Conservation (phyloP, 2,888 invertebrate genomes). For the Pycnomerus fuliginosus region DNA sequence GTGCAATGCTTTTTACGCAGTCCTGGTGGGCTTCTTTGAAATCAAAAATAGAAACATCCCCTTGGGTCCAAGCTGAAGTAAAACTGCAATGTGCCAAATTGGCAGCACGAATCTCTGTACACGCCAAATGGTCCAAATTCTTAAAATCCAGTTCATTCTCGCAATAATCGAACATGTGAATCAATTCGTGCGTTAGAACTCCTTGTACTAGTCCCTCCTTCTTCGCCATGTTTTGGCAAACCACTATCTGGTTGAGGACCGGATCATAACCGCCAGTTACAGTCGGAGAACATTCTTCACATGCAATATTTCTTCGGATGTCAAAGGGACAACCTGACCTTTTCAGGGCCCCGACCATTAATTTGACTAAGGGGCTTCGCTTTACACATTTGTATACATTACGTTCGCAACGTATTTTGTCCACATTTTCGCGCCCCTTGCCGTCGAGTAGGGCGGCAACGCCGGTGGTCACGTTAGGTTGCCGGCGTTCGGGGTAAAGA, state of each 20-base stretch:
- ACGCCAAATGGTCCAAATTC: slow-evolving; percentile 89
- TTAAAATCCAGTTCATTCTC: slow-evolving; percentile 83
- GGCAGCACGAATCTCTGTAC: slow-evolving; percentile 93
- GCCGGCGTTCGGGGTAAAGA: slow-evolving; percentile 79
- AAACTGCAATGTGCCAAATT: slow-evolving; percentile 93
- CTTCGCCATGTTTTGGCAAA: slow-evolving; percentile 84
- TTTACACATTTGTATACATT: slow-evolving; percentile 75
- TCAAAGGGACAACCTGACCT: slow-evolving; percentile 80
- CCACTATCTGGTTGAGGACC: slow-evolving; percentile 80
- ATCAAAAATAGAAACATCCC: slow-evolving; percentile 71
- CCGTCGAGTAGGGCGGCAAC: slow-evolving; percentile 60
- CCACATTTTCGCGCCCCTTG: slow-evolving; percentile 68
- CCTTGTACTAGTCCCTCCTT: slow-evolving; percentile 72
- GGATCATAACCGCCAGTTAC: slow-evolving; percentile 93
- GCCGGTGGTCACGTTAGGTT: slow-evolving; percentile 66
- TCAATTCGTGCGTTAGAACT: slow-evolving; percentile 87
- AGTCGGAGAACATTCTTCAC: slow-evolving; percentile 81
- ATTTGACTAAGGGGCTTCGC: slow-evolving; percentile 76
- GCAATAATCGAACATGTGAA: slow-evolving; percentile 96
- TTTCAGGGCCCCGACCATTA: slow-evolving; percentile 83
- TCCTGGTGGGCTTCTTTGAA: slow-evolving; percentile 78
- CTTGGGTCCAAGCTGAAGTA: slow-evolving; percentile 74
- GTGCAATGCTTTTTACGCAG: slow-evolving; percentile 88
- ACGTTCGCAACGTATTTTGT: slow-evolving; percentile 77
- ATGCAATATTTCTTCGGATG: slow-evolving; percentile 83